Percentiles rank a stretch among this genome's conserved stretches.
Evolutionary conservation across 2,888 invertebrate species (phyloP).

Genomic region (Ctenicera cuprea): DNA sequence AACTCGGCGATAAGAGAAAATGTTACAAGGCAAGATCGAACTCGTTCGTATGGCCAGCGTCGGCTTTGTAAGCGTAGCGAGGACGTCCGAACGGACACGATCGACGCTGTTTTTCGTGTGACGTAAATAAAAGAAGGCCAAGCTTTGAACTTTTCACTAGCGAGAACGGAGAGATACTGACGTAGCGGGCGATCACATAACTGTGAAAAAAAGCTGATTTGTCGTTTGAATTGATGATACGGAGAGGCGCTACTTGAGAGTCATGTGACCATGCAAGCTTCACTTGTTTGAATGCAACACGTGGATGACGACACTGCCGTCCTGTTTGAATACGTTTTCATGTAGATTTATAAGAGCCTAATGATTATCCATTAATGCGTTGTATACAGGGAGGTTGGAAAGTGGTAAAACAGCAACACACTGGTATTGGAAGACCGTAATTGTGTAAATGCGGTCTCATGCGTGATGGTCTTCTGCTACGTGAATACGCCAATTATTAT

Average conservation of each 20-base stretch:
- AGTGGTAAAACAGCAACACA: too few relatives aligned
- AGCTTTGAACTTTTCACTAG: slow-evolving; percentile 69
- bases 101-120: slow-evolving; percentile 49
- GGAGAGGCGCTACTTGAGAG: slow-evolving; percentile 66
- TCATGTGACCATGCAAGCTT: slow-evolving; percentile 62
- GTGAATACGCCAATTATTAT: too few relatives aligned
- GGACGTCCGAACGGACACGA: slow-evolving; percentile 52
- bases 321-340: slow-evolving; percentile 16
- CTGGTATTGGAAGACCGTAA: too few relatives aligned
- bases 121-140: slow-evolving; percentile 69
- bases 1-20: slow-evolving; percentile 68
- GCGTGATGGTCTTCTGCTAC: too few relatives aligned
- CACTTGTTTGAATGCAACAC: slow-evolving; percentile 68
- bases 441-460: too few relatives aligned
- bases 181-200: slow-evolving; percentile 62
- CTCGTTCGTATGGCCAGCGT: slow-evolving; percentile 53
- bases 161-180: slow-evolving; percentile 67
- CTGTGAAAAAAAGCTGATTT: slow-evolving; percentile 59
- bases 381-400: neutral
- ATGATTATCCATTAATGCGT: neutral
- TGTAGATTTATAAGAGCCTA: neutral
- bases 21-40: slow-evolving; percentile 59
- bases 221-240: slow-evolving; percentile 59
- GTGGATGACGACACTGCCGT: slow-evolving; percentile 58
- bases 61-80: slow-evolving; percentile 39